Conservation (phyloP, 2,113 vertebrate species). For the Alexandromys fortis region DNA sequence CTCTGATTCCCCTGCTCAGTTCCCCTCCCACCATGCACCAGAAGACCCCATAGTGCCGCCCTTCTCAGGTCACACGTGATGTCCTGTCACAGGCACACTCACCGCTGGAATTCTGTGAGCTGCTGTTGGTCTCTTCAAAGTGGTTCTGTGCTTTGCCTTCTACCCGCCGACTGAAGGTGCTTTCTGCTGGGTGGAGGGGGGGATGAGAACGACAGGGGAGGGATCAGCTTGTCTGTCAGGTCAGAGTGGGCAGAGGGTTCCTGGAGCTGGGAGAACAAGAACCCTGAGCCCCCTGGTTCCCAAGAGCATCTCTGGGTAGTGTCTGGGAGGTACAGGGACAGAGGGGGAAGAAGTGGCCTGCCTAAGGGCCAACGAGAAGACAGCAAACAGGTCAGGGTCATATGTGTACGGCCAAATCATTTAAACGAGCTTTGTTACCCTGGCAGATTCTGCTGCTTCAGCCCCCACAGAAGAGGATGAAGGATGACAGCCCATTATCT, state of each 20-base stretch:
- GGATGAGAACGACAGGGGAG: background rate
- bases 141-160: conserved; percentile 94
- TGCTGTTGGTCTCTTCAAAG: conserved; percentile 96
- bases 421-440: background rate
- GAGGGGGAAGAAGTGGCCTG: background rate
- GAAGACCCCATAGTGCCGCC: background rate
- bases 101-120: conserved; percentile 97
- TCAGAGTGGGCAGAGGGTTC: background rate
- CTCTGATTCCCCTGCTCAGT: background rate
- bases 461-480: background rate
- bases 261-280: background rate
- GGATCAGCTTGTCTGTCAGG: background rate
- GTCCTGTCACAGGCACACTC: conserved; percentile 81
- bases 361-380: background rate
- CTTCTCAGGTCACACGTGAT: accelerated
- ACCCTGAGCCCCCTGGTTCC: background rate
- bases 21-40: background rate
- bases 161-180: conserved; percentile 92
- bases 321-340: background rate
- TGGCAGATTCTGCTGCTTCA: background rate
- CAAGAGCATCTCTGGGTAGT: background rate
- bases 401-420: background rate
- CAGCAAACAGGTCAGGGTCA: background rate
- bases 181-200: conserved; percentile 88
- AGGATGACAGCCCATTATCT: background rate